A percentile compares a stretch with the other conserved stretches of the same genome.
These are phyloP conservation scores for Rhyacophila evoluta DNA, from an alignment of 2,888 invertebrate species.

Conservation along the genomic window DNA sequence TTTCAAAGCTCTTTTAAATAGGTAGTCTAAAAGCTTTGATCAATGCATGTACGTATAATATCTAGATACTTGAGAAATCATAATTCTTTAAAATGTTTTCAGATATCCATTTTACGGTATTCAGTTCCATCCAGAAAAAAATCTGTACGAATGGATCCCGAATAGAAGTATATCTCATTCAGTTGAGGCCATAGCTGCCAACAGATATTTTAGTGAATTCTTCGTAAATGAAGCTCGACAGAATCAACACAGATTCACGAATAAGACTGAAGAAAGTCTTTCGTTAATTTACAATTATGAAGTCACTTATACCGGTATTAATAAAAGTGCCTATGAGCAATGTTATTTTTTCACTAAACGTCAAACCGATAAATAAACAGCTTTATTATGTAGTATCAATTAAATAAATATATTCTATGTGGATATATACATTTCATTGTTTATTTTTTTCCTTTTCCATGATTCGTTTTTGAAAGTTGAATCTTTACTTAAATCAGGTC, in stretches of 20 bases:
- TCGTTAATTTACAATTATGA: constrained; percentile 81
- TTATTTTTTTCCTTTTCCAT: too few species aligned
- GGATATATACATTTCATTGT: too few species aligned
- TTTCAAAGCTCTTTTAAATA: too few species aligned
- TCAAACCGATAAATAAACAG: too few species aligned
- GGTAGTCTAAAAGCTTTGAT: too few species aligned
- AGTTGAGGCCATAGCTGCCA: constrained; percentile 71
- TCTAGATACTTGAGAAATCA: too few species aligned
- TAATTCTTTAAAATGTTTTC: constrained; percentile 50
- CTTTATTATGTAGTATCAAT: too few species aligned
- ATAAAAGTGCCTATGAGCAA: constrained; percentile 72
- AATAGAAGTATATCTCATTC: constrained; percentile 76
- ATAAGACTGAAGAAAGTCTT: constrained; percentile 67
- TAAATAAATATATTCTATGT: too few species aligned
- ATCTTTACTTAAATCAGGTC: too few species aligned
- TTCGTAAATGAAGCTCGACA: constrained; percentile 83
- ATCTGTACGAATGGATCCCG: constrained; percentile 80
- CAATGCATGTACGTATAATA: too few species aligned
- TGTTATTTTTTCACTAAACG: constrained; percentile 71
- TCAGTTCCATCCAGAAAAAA: constrained; percentile 95
- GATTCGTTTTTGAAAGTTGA: too few species aligned
- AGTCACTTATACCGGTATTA: constrained; percentile 71
- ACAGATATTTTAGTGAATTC: constrained; percentile 85
- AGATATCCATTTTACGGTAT: constrained; percentile 86
- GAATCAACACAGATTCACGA: constrained; percentile 72